Base-by-base conservation (phyloP, 2,113 vertebrate genomes). In the Callionymus lyra region DNA sequence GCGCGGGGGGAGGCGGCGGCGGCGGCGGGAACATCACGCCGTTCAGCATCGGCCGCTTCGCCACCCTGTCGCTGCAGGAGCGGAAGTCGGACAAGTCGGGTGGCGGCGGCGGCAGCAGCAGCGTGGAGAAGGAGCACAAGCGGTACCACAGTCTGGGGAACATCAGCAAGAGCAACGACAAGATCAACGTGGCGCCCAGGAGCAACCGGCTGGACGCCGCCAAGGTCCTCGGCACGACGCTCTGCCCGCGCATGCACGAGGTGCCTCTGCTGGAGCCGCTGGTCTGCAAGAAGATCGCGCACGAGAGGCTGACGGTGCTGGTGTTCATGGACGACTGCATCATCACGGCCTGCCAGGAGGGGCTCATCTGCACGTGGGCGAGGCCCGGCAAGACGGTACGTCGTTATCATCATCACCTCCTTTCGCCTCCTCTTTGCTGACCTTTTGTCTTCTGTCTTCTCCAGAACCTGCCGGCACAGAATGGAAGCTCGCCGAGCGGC, bases 291-390 rank as follows among this genome's bases (percentile, higher is more conserved):
- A 95, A 94, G 70, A 92, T 95, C 0, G 91, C 91, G 1, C 91
- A 91, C 16, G 91, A 93, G 69, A 76, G 92, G 32, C 83, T 94
- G 45, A 92, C 91, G 0, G 91, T 95, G n/a, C 79, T 95, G 14
- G 87, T 94, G 1, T 95, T 95, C 79, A 78, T 94, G 84, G 91
- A 94, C 69, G 92, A 93, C 77, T 95, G 91, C 44, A 93, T 94
- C 63, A 88, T 95, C 70, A 95, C 92, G 0, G 92, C 90, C 36
- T 95, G 92, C 77, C 92, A 94, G 44, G 90, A 93, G 62, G 92
- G 92, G 0, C 88, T 93, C 67, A 91, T 94, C 80, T 94, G 90
- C 37, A 91, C 92, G 47, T 94, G 92, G 92, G 91, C 90, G 0
- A 70, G 91, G 67, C 92, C 92, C 0, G 89, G 92, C 37, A 90